phyloP scores from a whole-genome alignment of 2,113 vertebrate species.

The Notothenia coriiceps region DNA sequence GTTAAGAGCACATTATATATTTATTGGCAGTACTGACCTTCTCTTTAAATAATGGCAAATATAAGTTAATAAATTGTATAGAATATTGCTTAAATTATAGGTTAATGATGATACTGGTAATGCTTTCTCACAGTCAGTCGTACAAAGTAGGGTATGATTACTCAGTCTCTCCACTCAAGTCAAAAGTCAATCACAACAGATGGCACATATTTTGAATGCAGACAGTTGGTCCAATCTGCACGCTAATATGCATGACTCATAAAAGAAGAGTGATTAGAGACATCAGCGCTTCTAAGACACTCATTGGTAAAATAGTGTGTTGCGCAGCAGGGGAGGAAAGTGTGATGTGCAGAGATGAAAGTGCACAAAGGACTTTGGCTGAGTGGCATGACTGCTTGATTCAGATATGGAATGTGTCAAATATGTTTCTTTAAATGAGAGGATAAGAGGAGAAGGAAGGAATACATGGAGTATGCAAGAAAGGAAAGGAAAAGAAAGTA shows the following conservation, averaged over 20 bases:
- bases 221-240: slow-evolving; percentile 20
- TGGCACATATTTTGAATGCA: slow-evolving; percentile 31
- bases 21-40: too few relatives aligned
- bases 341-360: slow-evolving; percentile 24
- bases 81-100: background rate
- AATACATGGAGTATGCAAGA: background rate
- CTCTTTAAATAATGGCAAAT: background rate
- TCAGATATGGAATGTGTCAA: slow-evolving; percentile 6
- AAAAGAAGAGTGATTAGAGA: slow-evolving; percentile 20
- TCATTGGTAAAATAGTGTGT: slow-evolving; percentile 3
- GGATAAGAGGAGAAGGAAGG: background rate
- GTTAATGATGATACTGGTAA: background rate
- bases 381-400: slow-evolving; percentile 7
- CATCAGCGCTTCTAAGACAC: slow-evolving; percentile 13
- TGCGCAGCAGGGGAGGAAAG: background rate
- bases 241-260: slow-evolving; percentile 27
- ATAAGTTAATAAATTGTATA: background rate
- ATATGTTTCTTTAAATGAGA: background rate
- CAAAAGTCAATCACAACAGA: slow-evolving; percentile 45
- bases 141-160: background rate
- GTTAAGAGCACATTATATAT: background rate
- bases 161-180: slow-evolving; percentile 24
- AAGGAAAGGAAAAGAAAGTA: background rate
- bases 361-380: slow-evolving; percentile 15
- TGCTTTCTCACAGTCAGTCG: background rate